Evolutionary conservation across 2,888 invertebrate genomes (phyloP).

Genomic region (Pollenia angustigena): DNA sequence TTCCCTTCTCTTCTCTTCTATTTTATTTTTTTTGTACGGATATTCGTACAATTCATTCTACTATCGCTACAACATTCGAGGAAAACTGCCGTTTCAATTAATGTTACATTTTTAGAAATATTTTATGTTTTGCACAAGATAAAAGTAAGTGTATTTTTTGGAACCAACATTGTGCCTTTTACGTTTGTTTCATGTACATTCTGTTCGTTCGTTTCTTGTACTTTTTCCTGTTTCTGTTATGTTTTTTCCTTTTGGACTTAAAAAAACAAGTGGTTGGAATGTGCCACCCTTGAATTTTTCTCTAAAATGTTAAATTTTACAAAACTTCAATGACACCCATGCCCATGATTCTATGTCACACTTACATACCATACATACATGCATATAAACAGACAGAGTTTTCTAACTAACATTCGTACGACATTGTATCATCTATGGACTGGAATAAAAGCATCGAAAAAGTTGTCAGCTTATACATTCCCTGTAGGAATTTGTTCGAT

Average conservation of each 20-base stretch:
- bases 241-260: slow-evolving; percentile 24
- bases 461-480: no score
- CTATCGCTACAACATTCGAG: slow-evolving; percentile 26
- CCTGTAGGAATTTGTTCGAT: no score
- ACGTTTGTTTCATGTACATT: slow-evolving; percentile 1
- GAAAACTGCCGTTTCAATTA: slow-evolving; percentile 60
- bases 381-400: no score
- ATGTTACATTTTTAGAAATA: slow-evolving; percentile 58
- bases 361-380: slow-evolving; percentile 2
- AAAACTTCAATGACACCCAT: slow-evolving; percentile 47
- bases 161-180: slow-evolving; percentile 18
- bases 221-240: slow-evolving; percentile 12
- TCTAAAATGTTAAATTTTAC: slow-evolving; percentile 59
- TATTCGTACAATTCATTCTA: not conserved
- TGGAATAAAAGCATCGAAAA: slow-evolving; percentile 37
- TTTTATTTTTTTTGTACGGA: not conserved
- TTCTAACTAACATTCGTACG: not conserved
- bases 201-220: not conserved
- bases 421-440: slow-evolving; percentile 4
- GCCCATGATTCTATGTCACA: not conserved
- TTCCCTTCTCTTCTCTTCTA: not conserved
- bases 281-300: slow-evolving; percentile 59
- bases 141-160: slow-evolving; percentile 41
- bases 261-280: slow-evolving; percentile 55
- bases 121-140: slow-evolving; percentile 51